Conservation (phyloP, 2,113 vertebrate genomes). For the Ammodytes dubius region DNA sequence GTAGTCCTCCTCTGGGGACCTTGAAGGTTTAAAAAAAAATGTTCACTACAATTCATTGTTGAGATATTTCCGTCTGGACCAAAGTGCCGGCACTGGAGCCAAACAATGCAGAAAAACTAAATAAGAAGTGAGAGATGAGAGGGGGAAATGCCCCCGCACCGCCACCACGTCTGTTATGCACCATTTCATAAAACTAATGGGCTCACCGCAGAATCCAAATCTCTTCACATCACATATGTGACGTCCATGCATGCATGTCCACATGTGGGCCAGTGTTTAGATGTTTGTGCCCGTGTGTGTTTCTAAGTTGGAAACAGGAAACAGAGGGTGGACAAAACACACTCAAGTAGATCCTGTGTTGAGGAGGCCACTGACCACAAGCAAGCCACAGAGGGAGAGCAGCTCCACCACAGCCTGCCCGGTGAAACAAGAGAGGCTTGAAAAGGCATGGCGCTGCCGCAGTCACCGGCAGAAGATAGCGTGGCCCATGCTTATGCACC, state of each 20-base stretch:
- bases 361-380: conserved; percentile 65
- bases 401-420: conserved; percentile 41
- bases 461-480: conserved; percentile 16
- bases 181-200: conserved; percentile 11
- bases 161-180: neutral
- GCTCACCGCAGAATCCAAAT: conserved; percentile 29
- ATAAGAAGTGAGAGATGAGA: neutral
- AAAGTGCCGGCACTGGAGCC: neutral
- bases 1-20: too few relatives aligned
- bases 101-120: neutral
- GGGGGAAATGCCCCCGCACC: neutral
- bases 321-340: conserved; percentile 7
- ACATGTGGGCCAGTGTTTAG: conserved; percentile 28
- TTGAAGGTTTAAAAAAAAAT: too few relatives aligned
- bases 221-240: conserved; percentile 36
- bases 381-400: conserved; percentile 51
- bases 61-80: neutral
- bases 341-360: conserved; percentile 50
- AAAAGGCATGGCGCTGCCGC: conserved; percentile 29
- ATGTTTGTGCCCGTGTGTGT: conserved; percentile 54
- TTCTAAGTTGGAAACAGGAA: conserved; percentile 52
- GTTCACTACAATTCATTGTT: too few relatives aligned
- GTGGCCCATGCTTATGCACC: neutral
- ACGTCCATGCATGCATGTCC: conserved; percentile 41
- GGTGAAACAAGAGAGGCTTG: conserved; percentile 46